phyloP scores from a whole-genome alignment of 2,888 invertebrate species.

The Troglohyphantes excavatus region DNA sequence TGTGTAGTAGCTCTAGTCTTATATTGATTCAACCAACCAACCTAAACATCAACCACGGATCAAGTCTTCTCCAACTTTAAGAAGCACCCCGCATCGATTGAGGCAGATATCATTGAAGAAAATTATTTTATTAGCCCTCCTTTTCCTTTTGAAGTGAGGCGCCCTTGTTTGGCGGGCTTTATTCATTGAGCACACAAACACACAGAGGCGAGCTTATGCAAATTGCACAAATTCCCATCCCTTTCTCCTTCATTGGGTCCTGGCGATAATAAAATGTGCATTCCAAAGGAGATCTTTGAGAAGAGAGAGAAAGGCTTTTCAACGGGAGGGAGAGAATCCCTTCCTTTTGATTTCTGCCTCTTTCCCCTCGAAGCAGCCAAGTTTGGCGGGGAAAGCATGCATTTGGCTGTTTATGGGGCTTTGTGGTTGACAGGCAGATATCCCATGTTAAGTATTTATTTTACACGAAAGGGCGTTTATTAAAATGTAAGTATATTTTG shows the following conservation, averaged over 20 bases:
- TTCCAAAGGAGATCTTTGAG: slow-evolving; percentile 33
- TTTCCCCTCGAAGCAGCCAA: background rate
- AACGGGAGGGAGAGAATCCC: too few relatives aligned
- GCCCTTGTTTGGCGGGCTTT: slow-evolving; percentile 76
- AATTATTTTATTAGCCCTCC: slow-evolving; percentile 76
- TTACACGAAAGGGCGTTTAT: too few relatives aligned
- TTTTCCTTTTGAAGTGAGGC: slow-evolving; percentile 59
- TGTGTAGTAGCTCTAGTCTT: too few relatives aligned
- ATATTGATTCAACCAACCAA: too few relatives aligned
- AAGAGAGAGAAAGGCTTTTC: slow-evolving; percentile 60
- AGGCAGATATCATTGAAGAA: slow-evolving; percentile 74
- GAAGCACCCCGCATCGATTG: slow-evolving; percentile 3
- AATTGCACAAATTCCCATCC: slow-evolving; percentile 76
- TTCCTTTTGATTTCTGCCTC: slow-evolving; percentile 73
- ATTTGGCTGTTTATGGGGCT: too few relatives aligned
- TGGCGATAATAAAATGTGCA: slow-evolving; percentile 77
- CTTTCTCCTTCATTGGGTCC: slow-evolving; percentile 74
- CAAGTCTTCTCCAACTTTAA: slow-evolving; percentile 30
- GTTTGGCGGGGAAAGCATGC: background rate
- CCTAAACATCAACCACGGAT: slow-evolving; percentile 36
- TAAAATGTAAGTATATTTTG: too few relatives aligned
- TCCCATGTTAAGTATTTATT: too few relatives aligned
- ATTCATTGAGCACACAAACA: slow-evolving; percentile 63
- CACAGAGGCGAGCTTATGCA: slow-evolving; percentile 65
- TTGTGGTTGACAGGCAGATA: too few relatives aligned